Conservation (phyloP, 2,797 vertebrate genomes). For the Falco cherrug region DNA sequence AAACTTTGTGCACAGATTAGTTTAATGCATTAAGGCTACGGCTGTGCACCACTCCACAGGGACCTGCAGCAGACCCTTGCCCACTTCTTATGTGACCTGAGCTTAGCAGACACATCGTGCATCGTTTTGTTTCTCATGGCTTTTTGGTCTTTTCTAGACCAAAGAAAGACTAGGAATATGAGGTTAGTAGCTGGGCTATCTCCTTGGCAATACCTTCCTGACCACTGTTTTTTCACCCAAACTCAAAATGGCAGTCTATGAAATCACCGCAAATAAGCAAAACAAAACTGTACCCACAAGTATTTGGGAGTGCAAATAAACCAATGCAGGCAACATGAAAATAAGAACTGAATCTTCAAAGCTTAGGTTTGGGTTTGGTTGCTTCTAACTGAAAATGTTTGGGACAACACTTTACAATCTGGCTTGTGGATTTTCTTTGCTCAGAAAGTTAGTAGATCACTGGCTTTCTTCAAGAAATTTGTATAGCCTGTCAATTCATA, state of each 20-base stretch:
- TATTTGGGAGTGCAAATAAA: background rate
- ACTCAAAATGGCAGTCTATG: background rate
- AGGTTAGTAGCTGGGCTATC: background rate
- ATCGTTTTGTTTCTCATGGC: background rate
- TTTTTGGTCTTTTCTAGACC: background rate
- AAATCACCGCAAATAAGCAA: background rate
- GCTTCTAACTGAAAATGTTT: background rate
- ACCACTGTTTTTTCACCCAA: background rate
- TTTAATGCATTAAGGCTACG: no score
- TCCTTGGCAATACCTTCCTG: background rate
- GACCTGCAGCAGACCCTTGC: background rate
- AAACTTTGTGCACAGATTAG: no score
- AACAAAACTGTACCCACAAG: background rate
- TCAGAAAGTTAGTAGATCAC: background rate
- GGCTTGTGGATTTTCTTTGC: background rate
- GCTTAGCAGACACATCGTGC: rapidly evolving
- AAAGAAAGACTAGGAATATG: background rate
- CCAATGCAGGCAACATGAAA: background rate
- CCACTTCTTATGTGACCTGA: rapidly evolving
- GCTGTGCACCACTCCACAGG: rapidly evolving
- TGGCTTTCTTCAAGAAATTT: background rate
- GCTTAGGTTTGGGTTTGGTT: background rate
- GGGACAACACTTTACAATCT: background rate
- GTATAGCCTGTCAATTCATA: background rate
- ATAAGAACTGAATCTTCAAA: background rate